Percentiles rank a stretch among this genome's conserved stretches.
Conservation (phyloP, 23 tunicate species). For the Botrylloides violaceus region DNA sequence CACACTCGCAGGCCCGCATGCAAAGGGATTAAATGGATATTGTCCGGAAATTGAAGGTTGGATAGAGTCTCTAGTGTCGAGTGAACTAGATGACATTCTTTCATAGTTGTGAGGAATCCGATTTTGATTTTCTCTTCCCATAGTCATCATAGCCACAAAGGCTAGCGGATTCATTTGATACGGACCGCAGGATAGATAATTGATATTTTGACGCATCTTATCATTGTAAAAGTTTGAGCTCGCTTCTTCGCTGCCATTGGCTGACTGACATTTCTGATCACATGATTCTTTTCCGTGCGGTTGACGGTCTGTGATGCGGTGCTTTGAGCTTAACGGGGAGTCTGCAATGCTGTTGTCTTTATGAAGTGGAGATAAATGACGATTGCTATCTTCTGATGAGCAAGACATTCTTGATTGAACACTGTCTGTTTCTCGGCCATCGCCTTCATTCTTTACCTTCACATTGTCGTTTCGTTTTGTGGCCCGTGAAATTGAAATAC, state of each 20-base stretch:
- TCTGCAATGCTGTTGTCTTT: not conserved
- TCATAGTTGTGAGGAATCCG: not conserved
- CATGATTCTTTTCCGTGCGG: not conserved
- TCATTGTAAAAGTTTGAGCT: too few species aligned
- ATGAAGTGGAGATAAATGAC: not conserved
- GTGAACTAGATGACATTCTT: not conserved
- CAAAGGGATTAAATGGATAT: not conserved
- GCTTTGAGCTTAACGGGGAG: not conserved
- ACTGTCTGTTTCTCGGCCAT: constrained; percentile 2
- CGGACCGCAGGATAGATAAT: not conserved
- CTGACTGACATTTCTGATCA: not conserved
- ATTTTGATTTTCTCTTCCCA: constrained; percentile 3
- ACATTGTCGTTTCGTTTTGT: too few species aligned
- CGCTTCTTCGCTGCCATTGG: not conserved
- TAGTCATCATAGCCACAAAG: constrained; percentile 11
- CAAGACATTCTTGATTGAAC: not conserved
- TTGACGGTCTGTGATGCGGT: not conserved
- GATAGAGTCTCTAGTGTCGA: not conserved
- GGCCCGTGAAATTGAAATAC: not conserved
- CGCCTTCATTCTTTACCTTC: not conserved
- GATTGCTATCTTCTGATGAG: not conserved
- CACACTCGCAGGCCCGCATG: not conserved
- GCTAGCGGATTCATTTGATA: constrained; percentile 27
- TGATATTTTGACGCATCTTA: not conserved
- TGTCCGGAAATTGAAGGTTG: not conserved